Base-by-base conservation (phyloP, 2,888 invertebrate species). In the Drosophila dives region DNA sequence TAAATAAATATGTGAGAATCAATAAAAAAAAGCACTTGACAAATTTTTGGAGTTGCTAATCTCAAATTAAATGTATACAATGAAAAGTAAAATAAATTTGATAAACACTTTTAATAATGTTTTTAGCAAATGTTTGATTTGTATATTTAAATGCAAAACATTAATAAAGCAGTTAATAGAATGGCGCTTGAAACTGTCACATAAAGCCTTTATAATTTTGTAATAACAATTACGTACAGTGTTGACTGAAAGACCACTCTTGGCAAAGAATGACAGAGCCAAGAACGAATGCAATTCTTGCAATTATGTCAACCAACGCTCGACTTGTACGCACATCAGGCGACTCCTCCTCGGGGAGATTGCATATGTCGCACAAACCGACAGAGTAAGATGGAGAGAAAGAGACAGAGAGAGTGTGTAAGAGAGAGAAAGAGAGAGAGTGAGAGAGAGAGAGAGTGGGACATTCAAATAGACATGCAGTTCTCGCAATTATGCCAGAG, bases 231-330 rank as follows among this genome's bases (percentile, higher is more conserved):
- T 81, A 70, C 54, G 34, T 23, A 42, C 42, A 34, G 73, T 69
- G 78, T 69, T 72, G 63, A 58, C 62, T 66, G 73, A 64, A 55
- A 69, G 55, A 33, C 61, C 49, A 23, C 62, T 58, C 20, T 3
- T 51, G 62, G 64, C 60, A 71, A 67, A 72, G 67, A 75, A 68
- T 59, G 42, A 42, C 49, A 23, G 40, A 32, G 56, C n/a, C 54
- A 38, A 56, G 54, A 54, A 58, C 66, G 72, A 83, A 64, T 85
- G 75, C 79, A 82, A 87, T 82, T 85, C 86, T 85, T 85, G 80
- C 88, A 85, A 87, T 87, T 87, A 79, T 87, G 77, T 71, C 75
- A 64, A 59, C 55, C 87, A 76, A 72, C 64, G 66, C 69, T 83
- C 68, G 66, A 64, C 80, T 73, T 68, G 49, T 42, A 36, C 45